These are phyloP conservation scores for Latrodectus elegans DNA, from an alignment of 2,888 invertebrate genomes.

Conservation along the genomic window DNA sequence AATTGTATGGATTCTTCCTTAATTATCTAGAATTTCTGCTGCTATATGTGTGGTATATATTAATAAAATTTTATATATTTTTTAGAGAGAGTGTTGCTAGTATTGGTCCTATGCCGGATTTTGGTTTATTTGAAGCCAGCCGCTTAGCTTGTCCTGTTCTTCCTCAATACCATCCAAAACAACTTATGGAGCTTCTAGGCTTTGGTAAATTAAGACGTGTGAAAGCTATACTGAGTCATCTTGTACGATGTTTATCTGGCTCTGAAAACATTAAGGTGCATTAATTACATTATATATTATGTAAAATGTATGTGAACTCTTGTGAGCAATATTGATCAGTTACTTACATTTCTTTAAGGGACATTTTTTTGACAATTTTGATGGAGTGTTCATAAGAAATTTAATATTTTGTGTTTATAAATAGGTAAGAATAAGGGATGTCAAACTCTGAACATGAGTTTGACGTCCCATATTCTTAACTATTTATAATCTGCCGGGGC, in stretches of 20 bases:
- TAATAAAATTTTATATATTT: not conserved
- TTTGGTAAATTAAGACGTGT: slow-evolving; percentile 98
- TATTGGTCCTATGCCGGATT: slow-evolving; percentile 82
- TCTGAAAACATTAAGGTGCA: slow-evolving; percentile 70
- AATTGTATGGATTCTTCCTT: not conserved
- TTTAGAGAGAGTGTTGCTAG: slow-evolving; percentile 63
- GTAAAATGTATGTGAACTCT: too few species aligned
- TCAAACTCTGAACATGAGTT: too few species aligned
- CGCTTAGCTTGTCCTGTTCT: slow-evolving; percentile 97
- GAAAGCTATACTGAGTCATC: slow-evolving; percentile 96
- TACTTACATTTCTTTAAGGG: too few species aligned
- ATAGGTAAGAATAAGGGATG: too few species aligned
- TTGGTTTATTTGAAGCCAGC: slow-evolving; percentile 96
- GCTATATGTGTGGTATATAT: not conserved
- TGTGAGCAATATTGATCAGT: too few species aligned
- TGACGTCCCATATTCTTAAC: too few species aligned
- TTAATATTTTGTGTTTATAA: too few species aligned
- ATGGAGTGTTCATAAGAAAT: too few species aligned
- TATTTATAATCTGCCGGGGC: too few species aligned
- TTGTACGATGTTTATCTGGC: slow-evolving; percentile 84
- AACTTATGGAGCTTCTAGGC: slow-evolving; percentile 97
- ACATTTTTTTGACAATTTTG: too few species aligned
- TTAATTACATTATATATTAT: too few species aligned
- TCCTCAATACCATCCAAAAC: slow-evolving; percentile 99
- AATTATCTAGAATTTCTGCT: not conserved